Evolutionary conservation across 2,113 vertebrate genomes (phyloP).

Genomic region (Triplophysa tibetana): DNA sequence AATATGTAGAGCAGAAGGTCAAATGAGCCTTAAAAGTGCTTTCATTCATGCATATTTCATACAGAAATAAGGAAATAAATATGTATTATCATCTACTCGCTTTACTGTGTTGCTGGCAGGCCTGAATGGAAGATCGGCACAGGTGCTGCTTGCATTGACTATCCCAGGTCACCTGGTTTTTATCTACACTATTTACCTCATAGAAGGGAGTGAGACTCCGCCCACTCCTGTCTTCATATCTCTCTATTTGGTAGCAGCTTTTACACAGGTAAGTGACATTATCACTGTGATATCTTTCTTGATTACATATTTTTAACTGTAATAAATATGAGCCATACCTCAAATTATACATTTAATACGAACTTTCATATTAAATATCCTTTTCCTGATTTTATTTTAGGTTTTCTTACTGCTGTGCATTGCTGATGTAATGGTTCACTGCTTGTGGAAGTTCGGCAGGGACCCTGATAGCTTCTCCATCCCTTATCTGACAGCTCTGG

Average conservation of each 20-base stretch:
- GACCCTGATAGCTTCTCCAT: slow-evolving; percentile 94
- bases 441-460: slow-evolving; percentile 81
- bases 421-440: slow-evolving; percentile 84
- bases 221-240: slow-evolving; percentile 77
- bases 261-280: slow-evolving; percentile 81
- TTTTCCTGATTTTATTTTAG: slow-evolving; percentile 62
- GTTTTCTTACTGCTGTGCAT: slow-evolving; percentile 82
- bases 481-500: slow-evolving; percentile 92
- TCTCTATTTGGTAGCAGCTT: slow-evolving; percentile 81
- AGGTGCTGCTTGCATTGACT: slow-evolving; percentile 83
- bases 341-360: neutral
- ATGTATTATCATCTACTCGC: neutral
- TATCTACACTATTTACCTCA: slow-evolving; percentile 78
- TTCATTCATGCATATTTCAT: too few species aligned
- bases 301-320: neutral
- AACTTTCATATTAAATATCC: too few species aligned
- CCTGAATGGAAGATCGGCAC: slow-evolving; percentile 83
- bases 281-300: neutral
- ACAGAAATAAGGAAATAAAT: neutral
- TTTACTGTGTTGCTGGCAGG: slow-evolving; percentile 67
- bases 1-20: too few species aligned
- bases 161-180: slow-evolving; percentile 89
- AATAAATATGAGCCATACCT: neutral
- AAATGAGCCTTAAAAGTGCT: too few species aligned
- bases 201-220: slow-evolving; percentile 76